Evolutionary conservation across 1,140 invertebrate species (phyloP), one percentile per base, ranked within the genome.

Genomic region (Anoplophora glabripennis): DNA sequence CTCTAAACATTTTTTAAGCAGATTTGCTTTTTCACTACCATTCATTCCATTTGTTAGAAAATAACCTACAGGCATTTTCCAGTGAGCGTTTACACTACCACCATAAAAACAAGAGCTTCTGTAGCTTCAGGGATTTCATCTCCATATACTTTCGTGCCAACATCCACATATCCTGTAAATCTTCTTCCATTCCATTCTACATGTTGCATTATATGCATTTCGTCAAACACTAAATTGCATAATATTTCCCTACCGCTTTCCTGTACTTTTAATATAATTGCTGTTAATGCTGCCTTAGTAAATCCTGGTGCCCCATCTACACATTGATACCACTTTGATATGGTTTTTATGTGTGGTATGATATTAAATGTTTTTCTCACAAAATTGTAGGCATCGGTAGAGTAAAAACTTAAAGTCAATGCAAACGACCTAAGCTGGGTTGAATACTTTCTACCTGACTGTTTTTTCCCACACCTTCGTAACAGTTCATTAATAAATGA

Each of bases 31-130:
- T 46, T 71, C 46, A 9, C 37, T 12, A 4, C 53, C 62, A 21
- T 14, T 58, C 12, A 73, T 48, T 36, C 51, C 48, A 40, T 63
- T 17, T n/a, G 70, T 68, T n/a, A 75, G 66, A 67, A 72, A 75
- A 58, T 75, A 75, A 1, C 57, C 67, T n/a, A 72, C 63, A n/a
- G 72, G 72, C 4, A 75, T 53, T 58, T 76, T 76, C 66, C 65
- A 75, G 7, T 35, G 36, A 17, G 46, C 58, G 61, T 74, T 74
- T 3, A 75, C 37, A 35, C 55, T 17, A 65, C 66, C 1, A 69
- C 44, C 63, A 74, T 64, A 40, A 75, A 76, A 10, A 67, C 62
- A 11, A 74, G 53, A 18, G 68, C 70, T 52, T 72, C 53, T 47
- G n/a, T 70, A 1, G 72, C 71, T 61, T 54, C 54, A 41, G 56